Evolutionary conservation across 2,113 vertebrate species (phyloP), one percentile per base, ranked within the genome.

Genomic region (Aphyosemion australe): DNA sequence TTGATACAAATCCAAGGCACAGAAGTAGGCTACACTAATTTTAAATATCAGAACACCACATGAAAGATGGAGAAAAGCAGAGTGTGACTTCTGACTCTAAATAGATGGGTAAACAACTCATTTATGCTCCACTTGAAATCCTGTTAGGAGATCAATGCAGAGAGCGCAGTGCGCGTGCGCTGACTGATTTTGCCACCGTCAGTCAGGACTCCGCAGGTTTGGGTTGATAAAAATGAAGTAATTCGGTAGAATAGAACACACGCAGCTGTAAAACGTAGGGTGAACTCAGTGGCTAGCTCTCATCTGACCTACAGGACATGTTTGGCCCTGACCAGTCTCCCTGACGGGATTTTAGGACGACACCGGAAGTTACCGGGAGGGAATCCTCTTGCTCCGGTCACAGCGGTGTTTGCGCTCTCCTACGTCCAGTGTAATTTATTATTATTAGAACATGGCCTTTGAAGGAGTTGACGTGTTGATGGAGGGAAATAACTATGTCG

Each of bases 381-480:
- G 78, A 85, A 43, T 0, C 21, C 19, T 88, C 85, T 87, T 19
- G 63, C 46, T 45, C 16, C 46, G 58, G 20, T 11, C 57, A 51
- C 18, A 15, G 10, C 26, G 13, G 41, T 18, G 31, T 18, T 18
- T 32, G 39, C 48, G 45, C 77, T 58, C 9, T 10, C 76, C 64
- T 76, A 14, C 52, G n/a, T 64, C 60, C 72, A 5, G 58, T 65
- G 70, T 69, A 70, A 71, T 79, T 87, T 78, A 88, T 89, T 87
- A 87, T 89, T 87, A 85, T 88, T 90, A 90, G 87, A 88, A 87
- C 87, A 90, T 81, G 49, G 73, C 87, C 80, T 81, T 87, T 65
- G 76, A 89, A 84, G 84, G 81, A 80, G 56, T 76, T 76, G 42
- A 5, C 50, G 19, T 79, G 65, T 53, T 51, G 66, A 47, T 58